Conservation (phyloP, 2,797 vertebrate species). For the Acrocephalus scirpaceus region DNA sequence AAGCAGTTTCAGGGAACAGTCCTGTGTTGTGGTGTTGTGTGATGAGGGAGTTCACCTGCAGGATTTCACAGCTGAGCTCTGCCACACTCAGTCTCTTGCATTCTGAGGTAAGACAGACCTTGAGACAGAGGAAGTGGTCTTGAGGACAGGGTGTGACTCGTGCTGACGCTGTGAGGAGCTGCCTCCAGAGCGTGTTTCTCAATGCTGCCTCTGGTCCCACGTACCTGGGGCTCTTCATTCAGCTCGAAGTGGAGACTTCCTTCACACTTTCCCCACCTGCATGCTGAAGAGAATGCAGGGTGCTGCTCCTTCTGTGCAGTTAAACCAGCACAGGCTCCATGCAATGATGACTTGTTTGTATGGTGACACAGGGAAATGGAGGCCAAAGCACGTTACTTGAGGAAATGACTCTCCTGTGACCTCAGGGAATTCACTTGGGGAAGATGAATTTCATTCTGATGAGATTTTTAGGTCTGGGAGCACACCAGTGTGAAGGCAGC, state of each 20-base stretch:
- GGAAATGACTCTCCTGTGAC: accelerated
- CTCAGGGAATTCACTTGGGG: background rate
- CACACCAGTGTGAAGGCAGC: accelerated
- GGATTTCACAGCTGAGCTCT: background rate
- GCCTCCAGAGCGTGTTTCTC: background rate
- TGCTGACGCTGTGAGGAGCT: accelerated
- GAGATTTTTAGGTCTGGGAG: background rate
- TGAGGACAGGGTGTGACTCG: background rate
- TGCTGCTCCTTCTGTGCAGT: background rate
- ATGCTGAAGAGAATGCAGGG: accelerated
- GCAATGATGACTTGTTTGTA: background rate
- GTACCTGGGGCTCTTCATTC: background rate
- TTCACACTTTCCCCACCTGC: background rate
- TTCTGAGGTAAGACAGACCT: background rate
- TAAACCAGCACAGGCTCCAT: accelerated
- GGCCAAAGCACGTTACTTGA: background rate
- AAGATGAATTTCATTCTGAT: background rate
- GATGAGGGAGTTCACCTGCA: background rate
- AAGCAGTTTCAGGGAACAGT: background rate
- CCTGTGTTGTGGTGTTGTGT: accelerated
- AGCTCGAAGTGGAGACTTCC: background rate
- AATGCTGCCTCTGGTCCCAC: background rate
- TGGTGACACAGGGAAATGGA: background rate
- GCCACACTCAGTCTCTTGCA: background rate
- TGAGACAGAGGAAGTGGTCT: background rate